Evolutionary conservation across 2,888 invertebrate genomes (phyloP), one percentile per base, ranked within the genome.

Genomic region (Phania funesta): DNA sequence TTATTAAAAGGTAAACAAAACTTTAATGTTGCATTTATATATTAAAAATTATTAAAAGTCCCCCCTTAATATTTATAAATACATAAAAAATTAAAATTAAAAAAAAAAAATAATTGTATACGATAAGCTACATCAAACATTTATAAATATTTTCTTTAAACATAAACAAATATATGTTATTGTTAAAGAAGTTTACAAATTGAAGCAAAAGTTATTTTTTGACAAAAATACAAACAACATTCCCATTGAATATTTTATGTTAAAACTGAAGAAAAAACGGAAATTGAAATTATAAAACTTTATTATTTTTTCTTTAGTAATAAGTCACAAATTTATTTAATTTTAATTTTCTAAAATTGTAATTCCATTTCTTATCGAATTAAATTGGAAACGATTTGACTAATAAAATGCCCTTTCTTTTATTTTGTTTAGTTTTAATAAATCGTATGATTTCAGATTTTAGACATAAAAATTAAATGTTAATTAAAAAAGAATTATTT

Each of bases 21-120:
- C n/a, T n/a, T 29, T 84, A 84, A 85, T 86, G 83, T 85, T 86
- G 86, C 86, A 86, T 86, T 87, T 87, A 85, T 84, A 80, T 52
- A 68, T 56, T 54, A 41, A 83, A 80, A 35, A 54, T 3, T 26
- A 70, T 75, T 74, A 74, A 48, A 62, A 60, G 24, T 71, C 56
- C 82, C 84, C 74, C 81, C 79, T 8, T 62, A 81, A 75, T 38
- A 54, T 80, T 48, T 64, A 78, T 54, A 52, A 76, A 76, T 68
- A 60, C 75, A 77, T 65, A 74, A 83, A 65, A 77, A 75, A 44
- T 29, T 29, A 70, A 68, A 35, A 35, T 54, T 46, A 80, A 62
- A 32, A 76, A 83, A 77, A 18, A 41, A 52, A 13, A 18, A 44
- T 65, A 83, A 65, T 77, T 81, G 86, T 86, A 86, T 86, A 86